Conservation (phyloP, 2,888 invertebrate genomes). For the Ischnura elegans region DNA sequence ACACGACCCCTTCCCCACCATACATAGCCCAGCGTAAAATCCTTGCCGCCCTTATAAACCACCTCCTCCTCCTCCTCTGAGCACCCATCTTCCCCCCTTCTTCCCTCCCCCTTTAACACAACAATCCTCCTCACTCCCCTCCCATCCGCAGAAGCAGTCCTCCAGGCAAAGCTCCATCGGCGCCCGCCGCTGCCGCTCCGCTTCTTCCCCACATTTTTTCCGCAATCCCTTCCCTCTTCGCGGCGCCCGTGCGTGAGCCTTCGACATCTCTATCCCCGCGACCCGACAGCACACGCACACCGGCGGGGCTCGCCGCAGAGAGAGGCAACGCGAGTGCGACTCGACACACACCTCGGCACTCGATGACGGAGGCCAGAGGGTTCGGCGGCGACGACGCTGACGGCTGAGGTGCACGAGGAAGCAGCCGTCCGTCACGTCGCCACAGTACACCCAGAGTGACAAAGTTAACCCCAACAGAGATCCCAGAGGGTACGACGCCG, state of each 20-base stretch:
- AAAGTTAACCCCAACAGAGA: too few species aligned
- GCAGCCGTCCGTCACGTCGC: not conserved
- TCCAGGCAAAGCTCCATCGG: constrained; percentile 35
- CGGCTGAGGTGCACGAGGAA: not conserved
- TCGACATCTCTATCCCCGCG: not conserved
- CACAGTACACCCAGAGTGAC: too few species aligned
- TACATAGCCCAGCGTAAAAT: too few species aligned
- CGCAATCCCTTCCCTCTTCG: not conserved
- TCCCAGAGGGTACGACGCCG: too few species aligned
- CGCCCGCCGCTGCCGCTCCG: not conserved
- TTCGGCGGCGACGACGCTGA: constrained; percentile 22
- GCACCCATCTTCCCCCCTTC: not conserved
- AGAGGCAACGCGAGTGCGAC: too few species aligned
- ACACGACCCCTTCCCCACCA: not conserved
- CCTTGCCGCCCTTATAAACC: not conserved
- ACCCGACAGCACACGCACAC: not conserved
- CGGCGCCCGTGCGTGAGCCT: not conserved
- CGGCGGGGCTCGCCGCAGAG: not conserved
- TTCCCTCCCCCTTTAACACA: not conserved
- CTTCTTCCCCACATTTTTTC: not conserved
- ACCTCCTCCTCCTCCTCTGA: not conserved
- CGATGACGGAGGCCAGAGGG: not conserved
- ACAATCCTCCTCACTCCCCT: too few species aligned
- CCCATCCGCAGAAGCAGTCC: constrained; percentile 17
- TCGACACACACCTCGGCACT: not conserved